Evolutionary conservation across 2,797 vertebrate genomes (phyloP), one percentile per base, ranked within the genome.

Genomic region (Streptopelia turtur): DNA sequence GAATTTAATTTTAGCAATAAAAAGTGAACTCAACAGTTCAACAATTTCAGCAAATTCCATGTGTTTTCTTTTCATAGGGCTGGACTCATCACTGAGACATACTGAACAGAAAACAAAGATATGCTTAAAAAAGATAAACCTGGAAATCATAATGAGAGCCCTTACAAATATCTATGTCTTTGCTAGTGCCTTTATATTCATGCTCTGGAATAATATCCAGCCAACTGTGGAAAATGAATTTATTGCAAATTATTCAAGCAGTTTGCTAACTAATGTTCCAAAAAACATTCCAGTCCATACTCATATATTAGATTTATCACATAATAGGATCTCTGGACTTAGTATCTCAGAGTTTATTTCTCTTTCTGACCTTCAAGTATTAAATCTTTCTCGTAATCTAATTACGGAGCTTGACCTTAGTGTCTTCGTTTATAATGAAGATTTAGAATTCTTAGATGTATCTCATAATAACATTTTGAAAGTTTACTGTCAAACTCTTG

Each of bases 361-460:
- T 52, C 95, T 97, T 35, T 50, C 81, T 43, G 79, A 88, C 43
- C 97, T 99, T 52, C 94, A 37, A 68, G 87, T 97, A 72, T 97
- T 99, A 85, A 99, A 98, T 91, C 59, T 99, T 43, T 98, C 98
- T 39, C 95, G 98, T 95, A 99, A 99, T 49, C 25, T 57, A 60
- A 96, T 99, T 83, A 96, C 78, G 2, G 31, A 96, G 11, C 96
- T 99, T 10, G 93, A 98, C 64, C 85, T 91, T 3, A 96, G 95
- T 70, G 96, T 97, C 14, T 99, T 99, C 65, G 76, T 92, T 31
- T 87, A 96, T 81, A 98, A 98, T 5, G 69, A 97, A 28, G 77
- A 97, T 39, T 96, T 99, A 83, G 76, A 98, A 90, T 89, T 96
- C 55, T 97, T 99, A 84, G 98, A 99, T 87, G 89, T 99, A 88